Evolutionary conservation across 1,140 invertebrate genomes (phyloP).

Genomic region (Caenorhabditis latens): DNA sequence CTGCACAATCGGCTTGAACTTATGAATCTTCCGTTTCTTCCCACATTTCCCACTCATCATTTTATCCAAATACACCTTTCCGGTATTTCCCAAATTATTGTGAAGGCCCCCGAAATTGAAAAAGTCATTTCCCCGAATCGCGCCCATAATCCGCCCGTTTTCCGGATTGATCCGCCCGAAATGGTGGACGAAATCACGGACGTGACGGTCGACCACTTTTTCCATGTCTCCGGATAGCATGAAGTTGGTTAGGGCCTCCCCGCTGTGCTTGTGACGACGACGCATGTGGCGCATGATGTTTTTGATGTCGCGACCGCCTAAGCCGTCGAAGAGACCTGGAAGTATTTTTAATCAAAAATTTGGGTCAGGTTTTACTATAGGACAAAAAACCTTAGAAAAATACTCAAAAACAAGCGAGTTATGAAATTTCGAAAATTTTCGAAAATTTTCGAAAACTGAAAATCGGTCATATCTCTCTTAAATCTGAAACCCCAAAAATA

Average conservation of each 20-base stretch:
- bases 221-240: conserved; percentile 70
- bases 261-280: background rate
- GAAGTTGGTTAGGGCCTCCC: conserved; percentile 9
- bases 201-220: conserved; percentile 75
- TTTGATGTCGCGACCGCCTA: conserved; percentile 10
- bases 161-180: conserved; percentile 76
- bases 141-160: conserved; percentile 71
- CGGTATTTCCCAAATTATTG: conserved; percentile 74
- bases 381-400: too few species aligned
- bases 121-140: conserved; percentile 67
- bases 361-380: too few species aligned
- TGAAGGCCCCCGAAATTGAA: conserved; percentile 75
- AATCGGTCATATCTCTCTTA: too few species aligned
- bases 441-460: too few species aligned
- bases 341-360: too few species aligned
- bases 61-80: conserved; percentile 73
- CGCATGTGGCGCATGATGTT: conserved; percentile 40
- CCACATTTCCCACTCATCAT: conserved; percentile 76
- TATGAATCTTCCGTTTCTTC: conserved; percentile 64
- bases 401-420: too few species aligned
- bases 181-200: conserved; percentile 75
- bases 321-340: conserved; percentile 22
- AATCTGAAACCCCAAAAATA: too few species aligned
- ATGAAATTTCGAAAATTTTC: too few species aligned
- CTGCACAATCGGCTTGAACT: background rate